A percentile compares a stretch with the other conserved stretches of the same genome.
These are phyloP conservation scores for Gila orcuttii DNA, from an alignment of 2,113 vertebrate species.

Conservation along the genomic window DNA sequence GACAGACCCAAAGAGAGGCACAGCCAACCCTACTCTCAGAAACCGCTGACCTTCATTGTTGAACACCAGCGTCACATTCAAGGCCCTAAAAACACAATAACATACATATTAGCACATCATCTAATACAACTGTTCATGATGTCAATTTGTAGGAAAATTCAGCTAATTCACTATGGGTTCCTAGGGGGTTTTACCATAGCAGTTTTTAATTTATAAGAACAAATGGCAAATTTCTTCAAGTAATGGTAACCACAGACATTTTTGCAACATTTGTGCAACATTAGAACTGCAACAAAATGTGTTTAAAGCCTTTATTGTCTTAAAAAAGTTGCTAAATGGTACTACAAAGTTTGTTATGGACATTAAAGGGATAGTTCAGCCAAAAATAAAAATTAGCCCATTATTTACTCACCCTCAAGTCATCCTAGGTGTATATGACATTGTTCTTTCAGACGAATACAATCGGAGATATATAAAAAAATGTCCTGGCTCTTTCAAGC, in stretches of 20 bases:
- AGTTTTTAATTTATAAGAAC: background rate
- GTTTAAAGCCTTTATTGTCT: too few relatives aligned
- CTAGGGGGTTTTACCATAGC: background rate
- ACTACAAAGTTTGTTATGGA: too few relatives aligned
- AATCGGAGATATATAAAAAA: too few relatives aligned
- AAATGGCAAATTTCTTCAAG: background rate
- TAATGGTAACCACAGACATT: background rate
- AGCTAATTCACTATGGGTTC: background rate
- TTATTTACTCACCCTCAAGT: too few relatives aligned
- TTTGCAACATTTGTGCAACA: background rate
- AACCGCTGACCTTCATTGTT: conserved; percentile 81
- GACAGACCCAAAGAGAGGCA: conserved; percentile 84
- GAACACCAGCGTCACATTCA: conserved; percentile 89
- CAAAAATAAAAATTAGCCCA: too few relatives aligned
- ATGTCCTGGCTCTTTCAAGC: too few relatives aligned
- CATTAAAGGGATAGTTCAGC: too few relatives aligned
- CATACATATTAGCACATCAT: background rate
- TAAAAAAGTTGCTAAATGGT: too few relatives aligned
- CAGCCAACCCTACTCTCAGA: conserved; percentile 86
- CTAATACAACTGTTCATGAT: background rate
- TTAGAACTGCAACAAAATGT: too few relatives aligned
- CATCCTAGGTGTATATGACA: too few relatives aligned
- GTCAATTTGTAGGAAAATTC: background rate
- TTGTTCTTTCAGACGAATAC: too few relatives aligned
- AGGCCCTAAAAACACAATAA: conserved; percentile 71